A percentile compares a stretch with the other conserved stretches of the same genome.
phyloP scores from a whole-genome alignment of 2,797 vertebrate species.

The Leptoclinus maculatus region DNA sequence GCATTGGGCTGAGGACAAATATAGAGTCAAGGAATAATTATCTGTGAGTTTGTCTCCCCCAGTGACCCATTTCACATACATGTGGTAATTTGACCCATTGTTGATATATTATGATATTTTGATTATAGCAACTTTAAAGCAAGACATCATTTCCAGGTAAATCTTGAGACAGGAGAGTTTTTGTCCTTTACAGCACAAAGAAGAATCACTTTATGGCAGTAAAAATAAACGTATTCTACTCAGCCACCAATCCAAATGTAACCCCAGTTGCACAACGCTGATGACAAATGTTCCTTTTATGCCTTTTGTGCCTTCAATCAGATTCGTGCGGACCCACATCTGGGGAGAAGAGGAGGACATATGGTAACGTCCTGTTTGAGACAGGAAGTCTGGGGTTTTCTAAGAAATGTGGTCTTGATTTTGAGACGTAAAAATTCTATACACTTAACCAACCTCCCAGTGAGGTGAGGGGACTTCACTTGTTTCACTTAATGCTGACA shows the following conservation, averaged over 20 bases:
- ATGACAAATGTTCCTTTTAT: constrained; percentile 4
- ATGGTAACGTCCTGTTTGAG: constrained; percentile 22
- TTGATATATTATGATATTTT: not conserved
- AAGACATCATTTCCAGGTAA: not conserved
- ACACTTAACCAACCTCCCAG: not conserved
- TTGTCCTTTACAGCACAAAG: not conserved
- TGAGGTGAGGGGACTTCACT: not conserved
- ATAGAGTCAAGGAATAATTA: not conserved
- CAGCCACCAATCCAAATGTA: not conserved
- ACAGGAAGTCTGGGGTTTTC: constrained; percentile 29
- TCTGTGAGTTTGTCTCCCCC: not conserved
- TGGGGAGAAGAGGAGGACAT: not conserved
- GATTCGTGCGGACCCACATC: constrained; percentile 18
- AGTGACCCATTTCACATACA: no score
- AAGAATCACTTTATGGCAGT: not conserved
- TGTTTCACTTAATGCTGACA: not conserved
- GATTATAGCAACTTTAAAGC: not conserved
- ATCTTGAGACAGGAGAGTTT: not conserved
- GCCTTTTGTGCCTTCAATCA: constrained; percentile 1
- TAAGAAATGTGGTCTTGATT: constrained; percentile 30
- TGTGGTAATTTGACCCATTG: not conserved
- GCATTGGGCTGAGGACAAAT: no score
- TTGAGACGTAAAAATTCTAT: constrained; percentile 5
- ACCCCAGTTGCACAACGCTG: not conserved
- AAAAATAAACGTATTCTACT: not conserved